Evolutionary conservation across 2,888 invertebrate genomes (phyloP).

Genomic region (Podabrus alpinus): DNA sequence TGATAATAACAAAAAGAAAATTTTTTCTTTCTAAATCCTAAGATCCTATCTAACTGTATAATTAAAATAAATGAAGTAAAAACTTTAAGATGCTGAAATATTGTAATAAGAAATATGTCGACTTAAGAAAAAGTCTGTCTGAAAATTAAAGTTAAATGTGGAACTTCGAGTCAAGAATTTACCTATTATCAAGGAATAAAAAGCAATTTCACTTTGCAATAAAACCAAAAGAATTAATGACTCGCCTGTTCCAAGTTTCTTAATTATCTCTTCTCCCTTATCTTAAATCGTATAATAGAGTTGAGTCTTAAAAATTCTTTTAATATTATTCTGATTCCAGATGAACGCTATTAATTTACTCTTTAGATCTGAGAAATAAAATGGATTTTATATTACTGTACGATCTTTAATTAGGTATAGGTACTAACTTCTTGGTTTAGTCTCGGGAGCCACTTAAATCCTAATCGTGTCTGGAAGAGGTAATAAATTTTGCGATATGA

Average conservation of each 20-base stretch:
- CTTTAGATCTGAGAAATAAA: conserved; percentile 25
- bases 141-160: not conserved
- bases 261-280: conserved; percentile 44
- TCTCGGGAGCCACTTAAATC: not conserved
- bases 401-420: not conserved
- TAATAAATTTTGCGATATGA: not conserved
- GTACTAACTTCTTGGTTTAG: not conserved
- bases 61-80: not conserved
- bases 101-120: not conserved
- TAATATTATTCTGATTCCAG: conserved; percentile 38
- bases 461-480: not conserved
- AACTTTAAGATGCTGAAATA: not conserved
- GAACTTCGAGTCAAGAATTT: conserved; percentile 8
- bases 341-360: conserved; percentile 30
- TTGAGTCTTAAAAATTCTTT: conserved; percentile 38
- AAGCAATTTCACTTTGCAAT: conserved; percentile 23
- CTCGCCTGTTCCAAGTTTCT: conserved; percentile 42
- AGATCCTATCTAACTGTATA: not conserved
- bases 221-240: conserved; percentile 39
- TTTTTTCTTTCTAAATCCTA: too few species aligned
- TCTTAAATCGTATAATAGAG: conserved; percentile 41
- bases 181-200: conserved; percentile 21
- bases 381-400: conserved; percentile 31
- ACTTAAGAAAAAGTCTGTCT: not conserved
- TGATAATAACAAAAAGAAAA: not conserved